A percentile compares a stretch with the other conserved stretches of the same genome.
Evolutionary conservation across 2,888 invertebrate species (phyloP).

Genomic region (Microctonus hyperodae): DNA sequence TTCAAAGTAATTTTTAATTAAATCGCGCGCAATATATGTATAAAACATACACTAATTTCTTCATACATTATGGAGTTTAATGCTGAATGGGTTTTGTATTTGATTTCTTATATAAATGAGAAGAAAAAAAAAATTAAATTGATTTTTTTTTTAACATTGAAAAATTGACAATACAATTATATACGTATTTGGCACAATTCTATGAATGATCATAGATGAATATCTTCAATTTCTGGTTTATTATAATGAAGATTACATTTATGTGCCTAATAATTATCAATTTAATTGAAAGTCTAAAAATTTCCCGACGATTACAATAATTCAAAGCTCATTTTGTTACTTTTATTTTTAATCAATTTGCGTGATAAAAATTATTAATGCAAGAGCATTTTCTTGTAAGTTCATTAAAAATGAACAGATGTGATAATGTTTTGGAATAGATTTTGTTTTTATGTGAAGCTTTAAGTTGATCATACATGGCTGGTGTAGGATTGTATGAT

Average conservation of each 20-base stretch:
- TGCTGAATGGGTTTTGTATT: not conserved
- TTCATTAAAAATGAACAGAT: slow-evolving; percentile 40
- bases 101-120: not conserved
- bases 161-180: not conserved
- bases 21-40: not conserved
- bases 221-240: not conserved
- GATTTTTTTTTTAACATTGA: not conserved
- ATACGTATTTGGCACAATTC: slow-evolving; percentile 11
- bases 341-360: too few species aligned
- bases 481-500: slow-evolving; percentile 27
- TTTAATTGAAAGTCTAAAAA: not conserved
- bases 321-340: not conserved
- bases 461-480: slow-evolving; percentile 37
- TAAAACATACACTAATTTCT: not conserved
- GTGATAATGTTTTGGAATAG: slow-evolving; percentile 43
- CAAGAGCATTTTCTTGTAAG: too few species aligned
- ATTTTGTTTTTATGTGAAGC: slow-evolving; percentile 37
- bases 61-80: not conserved
- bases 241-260: not conserved
- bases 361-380: slow-evolving; percentile 31
- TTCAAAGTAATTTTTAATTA: slow-evolving; percentile 11
- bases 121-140: not conserved
- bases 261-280: not conserved
- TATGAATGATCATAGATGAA: not conserved
- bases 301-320: slow-evolving; percentile 4